Conservation (phyloP, 2,113 vertebrate species). For the Geococcyx californianus region DNA sequence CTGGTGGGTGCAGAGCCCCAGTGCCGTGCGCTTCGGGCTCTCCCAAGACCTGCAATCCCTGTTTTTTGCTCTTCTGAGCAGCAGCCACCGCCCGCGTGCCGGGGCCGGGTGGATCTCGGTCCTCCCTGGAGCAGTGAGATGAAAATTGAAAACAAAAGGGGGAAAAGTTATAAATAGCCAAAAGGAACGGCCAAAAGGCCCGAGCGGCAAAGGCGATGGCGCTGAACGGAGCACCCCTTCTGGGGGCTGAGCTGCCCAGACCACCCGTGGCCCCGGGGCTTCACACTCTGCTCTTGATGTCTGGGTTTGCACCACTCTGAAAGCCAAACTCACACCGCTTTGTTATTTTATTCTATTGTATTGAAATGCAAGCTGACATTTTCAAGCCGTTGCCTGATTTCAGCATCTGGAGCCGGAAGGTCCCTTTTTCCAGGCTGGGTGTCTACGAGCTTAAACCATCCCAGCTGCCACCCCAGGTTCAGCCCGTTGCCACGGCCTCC, state of each 20-base stretch:
- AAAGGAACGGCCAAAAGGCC: background rate
- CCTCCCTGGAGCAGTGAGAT: background rate
- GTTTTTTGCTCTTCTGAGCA: background rate
- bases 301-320: background rate
- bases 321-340: background rate
- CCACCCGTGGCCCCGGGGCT: background rate
- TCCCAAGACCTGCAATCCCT: background rate
- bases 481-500: background rate
- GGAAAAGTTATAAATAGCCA: background rate
- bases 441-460: background rate
- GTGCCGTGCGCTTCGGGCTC: background rate
- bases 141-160: background rate
- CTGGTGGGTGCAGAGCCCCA: background rate
- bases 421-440: background rate
- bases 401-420: background rate
- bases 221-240: fast-evolving
- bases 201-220: background rate
- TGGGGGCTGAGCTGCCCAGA: fast-evolving
- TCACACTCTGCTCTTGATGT: background rate
- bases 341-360: background rate
- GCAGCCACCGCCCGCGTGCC: background rate
- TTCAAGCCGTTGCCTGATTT: background rate
- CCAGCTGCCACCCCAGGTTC: background rate
- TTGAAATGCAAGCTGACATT: background rate
- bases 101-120: background rate